phyloP scores from a whole-genome alignment of 2,888 invertebrate genomes.

The Acronicta alni region DNA sequence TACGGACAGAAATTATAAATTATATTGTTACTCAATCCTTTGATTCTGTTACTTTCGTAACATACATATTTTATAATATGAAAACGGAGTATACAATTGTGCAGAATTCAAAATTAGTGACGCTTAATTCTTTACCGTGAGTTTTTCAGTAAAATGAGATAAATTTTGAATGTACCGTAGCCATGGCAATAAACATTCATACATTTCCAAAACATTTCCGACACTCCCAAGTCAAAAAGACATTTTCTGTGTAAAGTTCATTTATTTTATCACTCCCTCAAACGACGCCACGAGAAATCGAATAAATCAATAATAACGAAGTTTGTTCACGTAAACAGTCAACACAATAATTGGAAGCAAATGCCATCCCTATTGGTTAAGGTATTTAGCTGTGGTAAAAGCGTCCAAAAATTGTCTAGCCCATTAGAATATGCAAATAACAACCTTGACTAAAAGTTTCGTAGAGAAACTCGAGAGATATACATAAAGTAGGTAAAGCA shows the following conservation, averaged over 20 bases:
- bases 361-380: slow-evolving; percentile 29
- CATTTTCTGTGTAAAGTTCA: slow-evolving; percentile 12
- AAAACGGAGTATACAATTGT: not conserved
- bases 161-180: slow-evolving; percentile 32
- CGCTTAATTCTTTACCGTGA: slow-evolving; percentile 17
- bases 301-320: slow-evolving; percentile 50
- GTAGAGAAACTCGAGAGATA: slow-evolving; percentile 24
- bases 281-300: slow-evolving; percentile 15
- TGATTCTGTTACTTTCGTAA: too few relatives aligned
- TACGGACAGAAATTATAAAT: too few relatives aligned
- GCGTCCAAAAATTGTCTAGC: slow-evolving; percentile 26
- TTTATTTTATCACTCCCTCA: slow-evolving; percentile 36
- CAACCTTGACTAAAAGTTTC: slow-evolving; percentile 31
- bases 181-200: slow-evolving; percentile 35
- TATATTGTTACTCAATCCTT: too few relatives aligned
- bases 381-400: slow-evolving; percentile 30
- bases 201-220: slow-evolving; percentile 38
- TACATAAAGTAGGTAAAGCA: not conserved
- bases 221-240: slow-evolving; percentile 17
- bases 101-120: slow-evolving; percentile 20
- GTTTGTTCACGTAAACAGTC: slow-evolving; percentile 48
- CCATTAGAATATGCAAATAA: slow-evolving; percentile 44
- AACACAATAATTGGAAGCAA: slow-evolving; percentile 44
- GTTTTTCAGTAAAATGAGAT: slow-evolving; percentile 28
- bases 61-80: too few relatives aligned